These are phyloP conservation scores for Amphipyra tragopoginis DNA, from an alignment of 2,888 invertebrate genomes.

Conservation along the genomic window DNA sequence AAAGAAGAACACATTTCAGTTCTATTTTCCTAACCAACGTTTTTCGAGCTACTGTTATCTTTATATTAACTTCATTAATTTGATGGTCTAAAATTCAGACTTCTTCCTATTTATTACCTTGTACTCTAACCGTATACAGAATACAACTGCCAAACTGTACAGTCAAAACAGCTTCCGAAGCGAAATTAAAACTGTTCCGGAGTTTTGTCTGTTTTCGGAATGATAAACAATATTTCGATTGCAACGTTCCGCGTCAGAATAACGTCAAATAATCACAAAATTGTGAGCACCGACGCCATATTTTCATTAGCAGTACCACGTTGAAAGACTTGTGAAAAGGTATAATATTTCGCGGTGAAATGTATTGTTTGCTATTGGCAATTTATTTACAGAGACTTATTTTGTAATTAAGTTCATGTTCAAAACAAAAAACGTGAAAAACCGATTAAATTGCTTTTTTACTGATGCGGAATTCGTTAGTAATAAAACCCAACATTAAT, in stretches of 20 bases:
- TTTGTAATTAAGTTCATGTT: slow-evolving; percentile 9
- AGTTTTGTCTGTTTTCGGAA: slow-evolving; percentile 62
- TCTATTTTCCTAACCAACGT: too few relatives aligned
- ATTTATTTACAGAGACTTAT: slow-evolving; percentile 10
- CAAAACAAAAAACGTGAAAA: slow-evolving; percentile 36
- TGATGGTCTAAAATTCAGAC: too few relatives aligned
- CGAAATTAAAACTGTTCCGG: slow-evolving; percentile 66
- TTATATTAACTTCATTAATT: neutral
- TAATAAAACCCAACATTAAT: slow-evolving; percentile 45
- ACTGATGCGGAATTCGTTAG: slow-evolving; percentile 41
- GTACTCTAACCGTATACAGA: neutral
- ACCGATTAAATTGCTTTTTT: slow-evolving; percentile 34
- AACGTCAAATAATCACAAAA: slow-evolving; percentile 56
- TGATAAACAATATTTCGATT: slow-evolving; percentile 66
- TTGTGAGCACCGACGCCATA: slow-evolving; percentile 48
- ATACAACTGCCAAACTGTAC: slow-evolving; percentile 26
- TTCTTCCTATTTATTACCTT: slow-evolving; percentile 8
- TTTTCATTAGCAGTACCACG: slow-evolving; percentile 46
- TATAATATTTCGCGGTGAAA: slow-evolving; percentile 36
- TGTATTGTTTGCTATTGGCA: slow-evolving; percentile 31
- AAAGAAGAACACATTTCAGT: neutral
- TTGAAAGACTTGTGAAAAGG: slow-evolving; percentile 42
- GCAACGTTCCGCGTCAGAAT: slow-evolving; percentile 50
- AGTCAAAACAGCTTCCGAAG: slow-evolving; percentile 61
- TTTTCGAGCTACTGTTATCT: neutral